Conservation (phyloP, 64 coral and sea anemone species). For the Platygyra sinensis region DNA sequence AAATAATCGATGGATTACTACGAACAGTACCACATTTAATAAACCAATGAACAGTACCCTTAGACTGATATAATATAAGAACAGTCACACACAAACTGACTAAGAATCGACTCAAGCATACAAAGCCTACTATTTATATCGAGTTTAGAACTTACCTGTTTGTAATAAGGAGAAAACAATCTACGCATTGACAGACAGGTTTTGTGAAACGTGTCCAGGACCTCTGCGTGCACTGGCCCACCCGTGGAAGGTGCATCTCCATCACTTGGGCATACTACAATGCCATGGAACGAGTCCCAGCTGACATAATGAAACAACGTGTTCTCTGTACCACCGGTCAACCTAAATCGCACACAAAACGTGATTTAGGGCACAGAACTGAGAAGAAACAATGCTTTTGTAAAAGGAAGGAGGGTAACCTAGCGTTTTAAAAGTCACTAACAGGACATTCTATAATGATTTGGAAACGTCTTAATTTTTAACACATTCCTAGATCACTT, state of each 20-base stretch:
- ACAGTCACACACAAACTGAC: too few species aligned
- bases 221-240: slow-evolving; percentile 57
- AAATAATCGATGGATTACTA: too few species aligned
- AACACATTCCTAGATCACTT: too few species aligned
- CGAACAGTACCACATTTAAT: too few species aligned
- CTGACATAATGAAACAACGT: slow-evolving; percentile 75
- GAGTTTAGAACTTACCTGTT: slow-evolving; percentile 38
- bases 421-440: too few species aligned
- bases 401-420: neutral
- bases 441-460: too few species aligned
- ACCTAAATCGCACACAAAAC: slow-evolving; percentile 18
- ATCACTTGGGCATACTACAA: slow-evolving; percentile 63
- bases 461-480: too few species aligned
- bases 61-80: too few species aligned
- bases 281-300: slow-evolving; percentile 68
- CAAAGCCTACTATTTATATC: neutral
- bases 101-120: too few species aligned
- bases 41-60: too few species aligned
- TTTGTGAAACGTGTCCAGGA: slow-evolving; percentile 68
- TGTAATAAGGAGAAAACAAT: slow-evolving; percentile 68
- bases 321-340: slow-evolving; percentile 65
- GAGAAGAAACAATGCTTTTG: neutral
- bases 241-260: slow-evolving; percentile 4
- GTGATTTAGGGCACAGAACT: neutral
- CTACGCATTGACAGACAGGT: slow-evolving; percentile 74